phyloP scores from a whole-genome alignment of 2,113 vertebrate genomes.

The Furnarius figulus region DNA sequence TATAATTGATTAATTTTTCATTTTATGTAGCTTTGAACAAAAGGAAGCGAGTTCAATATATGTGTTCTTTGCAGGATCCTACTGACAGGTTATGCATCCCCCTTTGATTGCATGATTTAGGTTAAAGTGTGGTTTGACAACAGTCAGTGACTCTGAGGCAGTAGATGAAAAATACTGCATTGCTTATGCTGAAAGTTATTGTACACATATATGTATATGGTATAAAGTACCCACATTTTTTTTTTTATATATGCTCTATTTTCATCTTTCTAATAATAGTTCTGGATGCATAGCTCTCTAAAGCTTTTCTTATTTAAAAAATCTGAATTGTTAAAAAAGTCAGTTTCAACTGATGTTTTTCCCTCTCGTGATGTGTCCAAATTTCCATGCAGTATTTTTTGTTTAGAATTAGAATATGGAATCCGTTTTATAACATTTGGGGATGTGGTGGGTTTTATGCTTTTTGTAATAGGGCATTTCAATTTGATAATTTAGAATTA shows the following conservation, averaged over 20 bases:
- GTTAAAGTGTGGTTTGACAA: conserved; percentile 16
- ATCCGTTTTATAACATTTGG: background rate
- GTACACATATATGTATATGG: background rate
- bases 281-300: background rate
- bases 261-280: background rate
- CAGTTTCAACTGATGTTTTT: background rate
- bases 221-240: background rate
- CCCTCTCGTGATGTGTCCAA: background rate
- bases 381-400: background rate
- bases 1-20: conserved; percentile 66
- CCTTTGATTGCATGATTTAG: conserved; percentile 3
- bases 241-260: background rate
- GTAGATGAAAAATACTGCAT: background rate
- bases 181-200: background rate
- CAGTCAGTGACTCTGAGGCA: background rate
- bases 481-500: background rate
- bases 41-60: conserved; percentile 15
- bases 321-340: background rate
- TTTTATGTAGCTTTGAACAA: conserved; percentile 52
- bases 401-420: background rate
- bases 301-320: background rate
- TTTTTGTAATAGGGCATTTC: background rate
- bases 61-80: background rate
- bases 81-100: background rate
- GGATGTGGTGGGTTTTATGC: background rate